A percentile compares a stretch with the other conserved stretches of the same genome.
These are phyloP conservation scores for Mimas tiliae DNA, from an alignment of 2,888 invertebrate genomes.

Conservation along the genomic window DNA sequence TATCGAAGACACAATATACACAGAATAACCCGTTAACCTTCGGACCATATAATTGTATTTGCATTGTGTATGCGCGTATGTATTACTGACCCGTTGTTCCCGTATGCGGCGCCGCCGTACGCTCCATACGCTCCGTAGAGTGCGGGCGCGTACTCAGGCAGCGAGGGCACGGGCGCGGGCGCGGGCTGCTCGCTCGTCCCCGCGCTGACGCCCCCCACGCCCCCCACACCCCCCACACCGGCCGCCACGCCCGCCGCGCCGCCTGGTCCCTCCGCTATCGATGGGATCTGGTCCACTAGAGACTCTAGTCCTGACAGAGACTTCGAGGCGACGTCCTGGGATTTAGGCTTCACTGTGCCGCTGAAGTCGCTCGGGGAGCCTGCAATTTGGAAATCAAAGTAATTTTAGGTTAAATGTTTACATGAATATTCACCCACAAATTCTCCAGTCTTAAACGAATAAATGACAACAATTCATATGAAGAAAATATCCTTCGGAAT, in stretches of 20 bases:
- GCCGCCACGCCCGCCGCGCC: slow-evolving; percentile 42
- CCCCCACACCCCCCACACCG: slow-evolving; percentile 85
- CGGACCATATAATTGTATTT: too few relatives aligned
- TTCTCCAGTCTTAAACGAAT: too few relatives aligned
- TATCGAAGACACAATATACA: too few relatives aligned
- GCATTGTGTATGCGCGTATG: too few relatives aligned
- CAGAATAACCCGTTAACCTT: too few relatives aligned
- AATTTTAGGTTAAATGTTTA: slow-evolving; percentile 1
- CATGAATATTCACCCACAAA: too few relatives aligned
- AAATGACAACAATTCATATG: too few relatives aligned
- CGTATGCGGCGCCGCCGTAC: slow-evolving; percentile 64
- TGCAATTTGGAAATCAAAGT: slow-evolving; percentile 37
- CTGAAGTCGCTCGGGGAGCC: slow-evolving; percentile 73
- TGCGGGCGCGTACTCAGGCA: slow-evolving; percentile 60
- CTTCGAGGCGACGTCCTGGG: slow-evolving; percentile 92
- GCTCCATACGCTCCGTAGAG: slow-evolving; percentile 71
- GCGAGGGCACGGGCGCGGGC: slow-evolving; percentile 52
- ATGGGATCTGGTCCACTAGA: slow-evolving; percentile 95
- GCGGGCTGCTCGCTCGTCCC: slow-evolving; percentile 41
- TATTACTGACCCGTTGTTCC: slow-evolving; percentile 64
- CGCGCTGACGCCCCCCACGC: slow-evolving; percentile 34
- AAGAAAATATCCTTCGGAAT: too few relatives aligned
- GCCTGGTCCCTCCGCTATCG: slow-evolving; percentile 89
- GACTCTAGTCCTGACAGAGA: slow-evolving; percentile 94
- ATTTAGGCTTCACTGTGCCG: slow-evolving; percentile 72